Evolutionary conservation across 1,140 invertebrate species (phyloP), one percentile per base, ranked within the genome.

Genomic region (Oncopodura yosiiana): DNA sequence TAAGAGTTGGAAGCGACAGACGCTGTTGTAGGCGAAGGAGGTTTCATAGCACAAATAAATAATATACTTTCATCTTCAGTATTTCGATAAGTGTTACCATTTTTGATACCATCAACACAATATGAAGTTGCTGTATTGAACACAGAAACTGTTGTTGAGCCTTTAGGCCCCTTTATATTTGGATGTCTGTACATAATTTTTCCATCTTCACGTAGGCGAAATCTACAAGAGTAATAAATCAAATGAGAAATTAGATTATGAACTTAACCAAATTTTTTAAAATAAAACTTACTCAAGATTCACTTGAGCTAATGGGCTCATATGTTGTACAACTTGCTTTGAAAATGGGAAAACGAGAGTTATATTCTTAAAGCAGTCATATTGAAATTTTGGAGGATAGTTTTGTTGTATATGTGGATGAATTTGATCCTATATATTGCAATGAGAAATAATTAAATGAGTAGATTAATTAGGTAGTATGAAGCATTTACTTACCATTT

Each of bases 301-400:
- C 12, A 56, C 39, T 45, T 56, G 46, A 3, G 54, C 54, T 23
- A 56, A 30, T 8, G 54, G 54, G 30, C 48, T 56, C 54, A 56
- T 56, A 3, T 50, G 26, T 12, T 26, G 41, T 8, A 56, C 48
- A 6, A 51, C 48, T 21, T 56, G 46, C 12, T 43, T 56, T 23
- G 41, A 50, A 24, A 37, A 56, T 2, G 54, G 54, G 23, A 56
- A 56, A 3, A 56, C 54, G 2, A 56, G 54, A 6, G 54, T 56
- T 19, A 56, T 36, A 34, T 56, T 56, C 18, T 56, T 56, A 18
- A 49, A 56, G 19, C 54, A 56, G 26, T 51, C 50, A 23, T 56
- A 56, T 26, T 56, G 54, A 21, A 56, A 56, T 32, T 56, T 56
- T 23, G 54, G 54, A 26, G 54, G 54, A 38, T 43, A 56, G 9